Evolutionary conservation across 2,888 invertebrate species (phyloP).

Genomic region (Endotricha flammealis): DNA sequence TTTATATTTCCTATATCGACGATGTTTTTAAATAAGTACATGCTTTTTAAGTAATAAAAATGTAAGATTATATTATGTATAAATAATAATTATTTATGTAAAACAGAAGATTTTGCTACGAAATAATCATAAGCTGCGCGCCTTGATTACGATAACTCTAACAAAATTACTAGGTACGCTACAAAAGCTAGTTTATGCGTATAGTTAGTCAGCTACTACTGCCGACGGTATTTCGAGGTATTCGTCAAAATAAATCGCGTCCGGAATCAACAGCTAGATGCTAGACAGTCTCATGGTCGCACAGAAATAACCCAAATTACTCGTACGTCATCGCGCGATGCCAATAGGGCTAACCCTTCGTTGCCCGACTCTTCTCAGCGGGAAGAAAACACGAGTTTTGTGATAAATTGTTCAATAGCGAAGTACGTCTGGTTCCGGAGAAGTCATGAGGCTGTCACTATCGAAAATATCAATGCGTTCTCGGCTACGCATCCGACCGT

Average conservation of each 20-base stretch:
- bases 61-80: too few species aligned
- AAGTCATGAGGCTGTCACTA: neutral
- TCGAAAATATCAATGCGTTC: slow-evolving; percentile 2
- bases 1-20: too few species aligned
- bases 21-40: too few species aligned
- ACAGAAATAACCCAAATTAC: slow-evolving; percentile 55
- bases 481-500: neutral
- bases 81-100: too few species aligned
- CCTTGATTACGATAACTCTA: too few species aligned
- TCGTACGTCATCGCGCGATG: slow-evolving; percentile 48
- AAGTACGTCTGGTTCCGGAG: neutral
- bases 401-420: too few species aligned
- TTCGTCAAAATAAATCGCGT: slow-evolving; percentile 35
- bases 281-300: slow-evolving; percentile 57
- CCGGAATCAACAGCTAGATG: slow-evolving; percentile 50
- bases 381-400: neutral
- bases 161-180: too few species aligned
- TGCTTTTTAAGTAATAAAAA: too few species aligned
- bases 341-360: slow-evolving; percentile 45
- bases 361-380: neutral
- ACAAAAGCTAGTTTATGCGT: slow-evolving; percentile 11
- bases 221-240: slow-evolving; percentile 39
- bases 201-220: slow-evolving; percentile 18
- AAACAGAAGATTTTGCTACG: too few species aligned
- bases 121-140: too few species aligned